Evolutionary conservation across 37 sponge, comb jelly and placozoan species (phyloP).

Genomic region (Mnemiopsis leidyi): DNA sequence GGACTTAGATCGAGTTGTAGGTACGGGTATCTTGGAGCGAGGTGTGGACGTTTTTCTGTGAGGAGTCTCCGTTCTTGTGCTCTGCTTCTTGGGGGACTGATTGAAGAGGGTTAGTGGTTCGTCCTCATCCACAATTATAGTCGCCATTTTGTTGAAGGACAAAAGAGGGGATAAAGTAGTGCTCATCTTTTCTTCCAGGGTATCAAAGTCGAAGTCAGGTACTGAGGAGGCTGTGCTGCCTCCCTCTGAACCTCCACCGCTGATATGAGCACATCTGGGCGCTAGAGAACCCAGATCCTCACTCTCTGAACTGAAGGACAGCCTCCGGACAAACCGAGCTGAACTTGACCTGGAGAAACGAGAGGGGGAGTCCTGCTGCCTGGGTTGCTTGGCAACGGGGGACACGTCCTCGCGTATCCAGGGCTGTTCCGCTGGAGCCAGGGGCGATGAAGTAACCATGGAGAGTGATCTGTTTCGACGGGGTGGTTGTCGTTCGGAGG

Average conservation of each 20-base stretch:
- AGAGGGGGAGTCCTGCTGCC: neutral
- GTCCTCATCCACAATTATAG: neutral
- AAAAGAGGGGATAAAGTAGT: neutral
- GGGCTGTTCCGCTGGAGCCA: neutral
- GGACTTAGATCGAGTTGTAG: neutral
- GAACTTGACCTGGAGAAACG: constrained; percentile 4
- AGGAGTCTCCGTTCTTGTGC: neutral
- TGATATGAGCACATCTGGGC: neutral
- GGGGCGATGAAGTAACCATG: constrained; percentile 40
- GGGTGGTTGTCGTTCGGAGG: neutral
- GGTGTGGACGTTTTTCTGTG: neutral
- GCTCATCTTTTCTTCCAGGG: neutral
- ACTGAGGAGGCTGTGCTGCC: neutral
- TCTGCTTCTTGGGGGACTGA: neutral
- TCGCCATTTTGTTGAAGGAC: neutral
- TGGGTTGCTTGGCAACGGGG: neutral
- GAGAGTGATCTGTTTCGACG: constrained; percentile 6
- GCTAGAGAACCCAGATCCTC: neutral
- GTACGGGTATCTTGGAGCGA: neutral
- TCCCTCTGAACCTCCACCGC: neutral
- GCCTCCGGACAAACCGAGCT: neutral
- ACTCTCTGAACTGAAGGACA: constrained; percentile 26
- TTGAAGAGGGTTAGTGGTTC: constrained; percentile 2
- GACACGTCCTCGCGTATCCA: neutral
- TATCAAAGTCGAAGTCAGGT: neutral